A percentile compares a stretch with the other conserved stretches of the same genome.
Conservation (phyloP, 2,797 vertebrate species). For the Sebastes vulpes region DNA sequence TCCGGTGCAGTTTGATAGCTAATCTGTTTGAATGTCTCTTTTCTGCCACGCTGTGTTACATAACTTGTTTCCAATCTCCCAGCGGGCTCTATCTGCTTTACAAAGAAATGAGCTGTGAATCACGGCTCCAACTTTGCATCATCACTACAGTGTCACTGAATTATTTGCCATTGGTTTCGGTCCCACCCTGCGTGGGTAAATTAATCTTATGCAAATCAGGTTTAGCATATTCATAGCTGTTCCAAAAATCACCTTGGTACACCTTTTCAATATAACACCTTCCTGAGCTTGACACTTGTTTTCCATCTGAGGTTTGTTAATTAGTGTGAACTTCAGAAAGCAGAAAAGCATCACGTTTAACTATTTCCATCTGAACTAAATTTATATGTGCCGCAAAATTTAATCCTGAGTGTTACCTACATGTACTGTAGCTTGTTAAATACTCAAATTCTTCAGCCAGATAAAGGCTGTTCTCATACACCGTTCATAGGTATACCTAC, state of each 20-base stretch:
- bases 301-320: neutral
- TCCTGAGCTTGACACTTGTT: neutral
- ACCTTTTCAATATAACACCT: neutral
- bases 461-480: too few relatives aligned
- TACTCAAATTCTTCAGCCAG: too few relatives aligned
- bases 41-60: slow-evolving; percentile 50
- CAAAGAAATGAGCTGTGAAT: slow-evolving; percentile 51
- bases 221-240: neutral
- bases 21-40: slow-evolving; percentile 49
- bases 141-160: slow-evolving; percentile 43
- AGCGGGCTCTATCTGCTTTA: slow-evolving; percentile 20
- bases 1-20: slow-evolving; percentile 43
- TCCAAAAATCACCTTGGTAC: neutral
- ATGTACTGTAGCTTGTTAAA: neutral
- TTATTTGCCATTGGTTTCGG: slow-evolving; percentile 16
- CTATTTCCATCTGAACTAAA: neutral
- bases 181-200: slow-evolving; percentile 6
- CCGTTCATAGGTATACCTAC: too few relatives aligned
- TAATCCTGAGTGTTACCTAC: neutral
- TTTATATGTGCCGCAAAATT: neutral
- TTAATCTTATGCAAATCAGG: slow-evolving; percentile 41
- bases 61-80: slow-evolving; percentile 46
- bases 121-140: slow-evolving; percentile 37
- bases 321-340: neutral
- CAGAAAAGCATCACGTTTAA: neutral